Evolutionary conservation across 2,888 invertebrate species (phyloP).

Genomic region (Operophtera brumata): DNA sequence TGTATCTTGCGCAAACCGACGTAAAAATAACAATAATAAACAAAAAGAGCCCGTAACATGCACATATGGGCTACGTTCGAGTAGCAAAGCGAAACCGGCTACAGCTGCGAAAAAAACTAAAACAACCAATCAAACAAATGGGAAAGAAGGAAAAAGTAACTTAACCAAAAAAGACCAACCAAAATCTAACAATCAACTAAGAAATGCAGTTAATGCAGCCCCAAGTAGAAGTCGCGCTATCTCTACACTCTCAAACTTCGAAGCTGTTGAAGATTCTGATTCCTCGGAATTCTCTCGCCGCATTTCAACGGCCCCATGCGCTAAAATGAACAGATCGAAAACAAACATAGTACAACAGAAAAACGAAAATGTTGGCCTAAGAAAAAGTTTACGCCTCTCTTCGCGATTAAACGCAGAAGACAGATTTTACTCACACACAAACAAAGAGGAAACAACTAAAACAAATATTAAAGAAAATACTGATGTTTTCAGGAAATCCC

Average conservation of each 20-base stretch:
- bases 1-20: background rate
- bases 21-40: background rate
- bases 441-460: background rate
- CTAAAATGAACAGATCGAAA: background rate
- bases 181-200: background rate
- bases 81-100: background rate
- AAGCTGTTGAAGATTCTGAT: background rate
- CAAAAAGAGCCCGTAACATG: background rate
- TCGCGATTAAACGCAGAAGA: background rate
- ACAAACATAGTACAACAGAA: background rate
- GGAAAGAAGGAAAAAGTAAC: background rate
- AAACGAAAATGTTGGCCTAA: background rate
- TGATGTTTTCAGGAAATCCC: background rate
- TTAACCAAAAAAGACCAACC: too few species aligned
- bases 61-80: background rate
- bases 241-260: background rate
- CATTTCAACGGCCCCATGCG: background rate
- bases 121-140: background rate
- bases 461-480: background rate
- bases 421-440: background rate
- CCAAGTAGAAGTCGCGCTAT: background rate
- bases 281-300: background rate
- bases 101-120: background rate
- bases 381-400: conserved; percentile 3
- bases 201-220: background rate